Base-by-base conservation (phyloP, 1,140 invertebrate species). In the Pseudobourletiella spinata region DNA sequence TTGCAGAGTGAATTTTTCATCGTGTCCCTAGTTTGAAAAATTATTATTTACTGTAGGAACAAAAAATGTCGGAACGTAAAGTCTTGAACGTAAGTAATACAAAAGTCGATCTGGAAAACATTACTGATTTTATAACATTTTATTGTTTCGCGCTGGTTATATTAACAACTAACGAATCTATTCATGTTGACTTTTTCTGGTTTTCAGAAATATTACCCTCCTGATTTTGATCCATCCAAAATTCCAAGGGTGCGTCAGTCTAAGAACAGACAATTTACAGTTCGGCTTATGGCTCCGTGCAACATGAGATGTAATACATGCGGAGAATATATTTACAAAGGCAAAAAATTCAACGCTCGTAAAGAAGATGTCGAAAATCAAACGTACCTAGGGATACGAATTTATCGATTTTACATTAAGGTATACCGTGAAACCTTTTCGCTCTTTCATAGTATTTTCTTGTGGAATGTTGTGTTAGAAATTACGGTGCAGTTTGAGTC, bases 241-340 rank as follows among this genome's bases (percentile, higher is more conserved):
- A 97, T 99, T 26, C 95, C 96, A 70, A 89, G 95, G 62, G 89
- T 95, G 81, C 94, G 95, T 84, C 82, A 92, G 71, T 85, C 89
- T 26, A 89, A 89, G 75, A 98, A 98, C 77, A 78, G 89, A n/a
- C 94, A 97, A 75, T 99, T 98, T 73, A 91, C 88, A 20, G 97
- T 99, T 39, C 84, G 97, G 70, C 82, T 98, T 61, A 99, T 99
- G 95, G 95, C 95, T 20, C 95, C 95, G 2, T 98, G 95, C 72
- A 99, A 98, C 73, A 99, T 99, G 95, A 79, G 91, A 70, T 99
- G 97, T 74, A 89, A 90, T 70, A 99, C 96, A 3, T 99, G 97
- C 74, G 94, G 95, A 14, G 96, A 98, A 77, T 99, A 99, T 72
- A 99, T 99, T 73, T 99, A 99, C 75, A 99, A 99, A 80, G 97